Evolutionary conservation across 2,113 vertebrate species (phyloP).

Genomic region (Cricetomys ansorgei): DNA sequence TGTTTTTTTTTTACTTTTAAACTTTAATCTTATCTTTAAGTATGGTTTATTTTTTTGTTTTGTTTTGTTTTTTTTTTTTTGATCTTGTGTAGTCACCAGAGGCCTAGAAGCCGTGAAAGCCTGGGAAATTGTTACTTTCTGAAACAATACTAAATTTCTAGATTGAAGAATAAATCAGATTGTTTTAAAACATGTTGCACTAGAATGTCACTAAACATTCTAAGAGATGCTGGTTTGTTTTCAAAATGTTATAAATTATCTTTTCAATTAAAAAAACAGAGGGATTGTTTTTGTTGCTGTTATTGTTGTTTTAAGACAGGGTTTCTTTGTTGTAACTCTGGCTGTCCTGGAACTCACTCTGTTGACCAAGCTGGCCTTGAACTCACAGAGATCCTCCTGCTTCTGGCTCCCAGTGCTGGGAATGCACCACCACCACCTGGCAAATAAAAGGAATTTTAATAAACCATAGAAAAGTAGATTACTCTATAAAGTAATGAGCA

Average conservation of each 20-base stretch:
- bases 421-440: too few relatives aligned
- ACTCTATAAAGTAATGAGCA: slow-evolving; percentile 42
- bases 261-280: slow-evolving; percentile 47
- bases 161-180: slow-evolving; percentile 49
- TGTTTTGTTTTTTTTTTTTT: too few relatives aligned
- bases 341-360: too few relatives aligned
- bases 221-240: slow-evolving; percentile 68
- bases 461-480: slow-evolving; percentile 60
- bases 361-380: too few relatives aligned
- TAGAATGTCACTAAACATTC: slow-evolving; percentile 54
- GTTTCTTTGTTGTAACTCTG: too few relatives aligned
- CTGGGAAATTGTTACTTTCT: slow-evolving; percentile 62
- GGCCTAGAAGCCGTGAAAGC: slow-evolving; percentile 38
- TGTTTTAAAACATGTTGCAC: slow-evolving; percentile 49
- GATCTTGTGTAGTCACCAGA: slow-evolving; percentile 41
- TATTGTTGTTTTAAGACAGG: too few relatives aligned
- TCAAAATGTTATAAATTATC: slow-evolving; percentile 67
- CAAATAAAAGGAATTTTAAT: too few relatives aligned
- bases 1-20: slow-evolving; percentile 69
- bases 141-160: slow-evolving; percentile 61
- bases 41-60: slow-evolving; percentile 49
- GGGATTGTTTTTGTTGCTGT: too few relatives aligned
- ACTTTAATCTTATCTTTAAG: slow-evolving; percentile 64
- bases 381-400: too few relatives aligned
- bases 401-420: too few relatives aligned